Evolutionary conservation across 2,797 vertebrate genomes (phyloP).

Genomic region (Sebastes matsubarae): DNA sequence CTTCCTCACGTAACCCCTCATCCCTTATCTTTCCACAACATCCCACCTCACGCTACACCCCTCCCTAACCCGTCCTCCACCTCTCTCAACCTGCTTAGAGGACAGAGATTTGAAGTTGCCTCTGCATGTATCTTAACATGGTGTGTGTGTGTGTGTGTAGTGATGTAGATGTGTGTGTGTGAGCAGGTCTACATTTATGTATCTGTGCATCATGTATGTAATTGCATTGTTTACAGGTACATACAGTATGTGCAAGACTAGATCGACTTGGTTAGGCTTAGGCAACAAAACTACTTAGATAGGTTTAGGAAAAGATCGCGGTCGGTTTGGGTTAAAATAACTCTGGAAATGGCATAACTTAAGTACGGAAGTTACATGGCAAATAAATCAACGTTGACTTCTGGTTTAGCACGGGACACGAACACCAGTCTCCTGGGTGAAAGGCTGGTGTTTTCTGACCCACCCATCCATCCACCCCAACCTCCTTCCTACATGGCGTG

Average conservation of each 20-base stretch:
- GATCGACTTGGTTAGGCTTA: too few relatives aligned
- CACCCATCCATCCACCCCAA: too few relatives aligned
- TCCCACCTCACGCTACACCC: conserved; percentile 18
- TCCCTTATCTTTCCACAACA: conserved; percentile 46
- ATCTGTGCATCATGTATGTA: not conserved
- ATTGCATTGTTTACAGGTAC: not conserved
- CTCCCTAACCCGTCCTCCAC: not conserved
- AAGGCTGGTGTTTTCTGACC: too few relatives aligned
- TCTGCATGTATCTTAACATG: not conserved
- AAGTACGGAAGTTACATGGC: too few relatives aligned
- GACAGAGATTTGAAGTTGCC: conserved; percentile 4
- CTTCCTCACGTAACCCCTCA: conserved; percentile 43
- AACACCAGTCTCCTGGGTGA: too few relatives aligned
- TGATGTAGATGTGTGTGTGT: not conserved
- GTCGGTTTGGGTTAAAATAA: too few relatives aligned
- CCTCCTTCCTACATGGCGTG: accelerated
- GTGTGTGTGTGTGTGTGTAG: not conserved
- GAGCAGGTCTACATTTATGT: not conserved
- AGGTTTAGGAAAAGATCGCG: too few relatives aligned
- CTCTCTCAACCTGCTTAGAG: not conserved
- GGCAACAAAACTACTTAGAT: too few relatives aligned
- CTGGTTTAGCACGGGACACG: too few relatives aligned
- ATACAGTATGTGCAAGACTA: too few relatives aligned
- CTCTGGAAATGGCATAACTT: accelerated
- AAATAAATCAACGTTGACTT: too few relatives aligned